Percentiles rank a stretch among this genome's conserved stretches.
Conservation (phyloP, 2,797 vertebrate species). For the Gymnoscopelus braueri region DNA sequence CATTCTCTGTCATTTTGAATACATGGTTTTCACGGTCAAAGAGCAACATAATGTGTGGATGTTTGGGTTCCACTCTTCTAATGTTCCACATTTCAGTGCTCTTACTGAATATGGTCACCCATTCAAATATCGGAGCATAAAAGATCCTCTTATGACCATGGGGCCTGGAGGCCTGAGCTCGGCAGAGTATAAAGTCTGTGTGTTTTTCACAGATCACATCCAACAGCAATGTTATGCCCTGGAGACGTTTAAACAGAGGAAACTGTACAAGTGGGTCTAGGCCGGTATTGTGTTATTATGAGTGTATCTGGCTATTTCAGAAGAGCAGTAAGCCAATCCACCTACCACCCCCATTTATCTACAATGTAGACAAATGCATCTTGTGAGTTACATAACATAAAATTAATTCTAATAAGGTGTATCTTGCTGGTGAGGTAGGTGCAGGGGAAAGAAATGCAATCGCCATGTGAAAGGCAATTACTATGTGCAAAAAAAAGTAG, state of each 20-base stretch:
- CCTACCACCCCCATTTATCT: no score
- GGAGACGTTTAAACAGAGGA: constrained; percentile 3
- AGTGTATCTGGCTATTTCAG: neutral
- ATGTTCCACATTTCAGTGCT: constrained; percentile 38
- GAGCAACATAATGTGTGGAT: constrained; percentile 21
- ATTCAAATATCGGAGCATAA: constrained; percentile 57
- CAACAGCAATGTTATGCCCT: constrained; percentile 29
- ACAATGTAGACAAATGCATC: no score
- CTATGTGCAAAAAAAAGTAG: no score
- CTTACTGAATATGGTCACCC: constrained; percentile 23
- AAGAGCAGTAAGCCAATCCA: neutral
- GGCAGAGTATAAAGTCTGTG: constrained; percentile 26
- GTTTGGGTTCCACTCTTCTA: constrained; percentile 35
- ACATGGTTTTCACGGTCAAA: constrained; percentile 36
- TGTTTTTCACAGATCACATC: constrained; percentile 39
- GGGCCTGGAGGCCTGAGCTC: constrained; percentile 38
- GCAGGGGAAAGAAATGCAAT: no score
- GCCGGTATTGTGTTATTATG: neutral
- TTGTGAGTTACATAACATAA: no score
- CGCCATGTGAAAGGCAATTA: no score
- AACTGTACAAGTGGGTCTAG: neutral
- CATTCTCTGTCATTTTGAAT: constrained; percentile 23
- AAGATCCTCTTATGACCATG: constrained; percentile 62
- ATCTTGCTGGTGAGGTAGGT: no score
- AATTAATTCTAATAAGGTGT: no score